These are phyloP conservation scores for Hormiphora californensis DNA, from an alignment of 37 sponge, comb jelly and placozoan genomes.

Conservation along the genomic window DNA sequence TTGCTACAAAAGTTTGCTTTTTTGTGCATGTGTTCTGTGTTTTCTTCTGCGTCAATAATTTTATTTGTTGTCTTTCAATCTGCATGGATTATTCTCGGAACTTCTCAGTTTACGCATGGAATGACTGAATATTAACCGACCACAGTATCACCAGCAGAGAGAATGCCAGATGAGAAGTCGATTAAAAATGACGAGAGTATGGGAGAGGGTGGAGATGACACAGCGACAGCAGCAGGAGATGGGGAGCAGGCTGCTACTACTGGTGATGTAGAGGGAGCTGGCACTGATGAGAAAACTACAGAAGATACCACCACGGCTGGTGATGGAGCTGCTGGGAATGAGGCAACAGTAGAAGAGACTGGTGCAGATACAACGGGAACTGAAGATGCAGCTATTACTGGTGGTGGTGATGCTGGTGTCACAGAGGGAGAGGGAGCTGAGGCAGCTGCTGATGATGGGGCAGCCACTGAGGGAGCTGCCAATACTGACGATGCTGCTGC, in stretches of 20 bases:
- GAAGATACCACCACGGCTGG: neutral
- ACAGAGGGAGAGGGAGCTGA: slow-evolving; percentile 18
- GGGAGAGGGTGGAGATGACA: neutral
- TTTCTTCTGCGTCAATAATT: too few relatives aligned
- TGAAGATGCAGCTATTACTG: neutral
- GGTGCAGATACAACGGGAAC: neutral
- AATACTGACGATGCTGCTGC: neutral
- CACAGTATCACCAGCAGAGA: neutral
- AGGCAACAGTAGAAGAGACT: slow-evolving; percentile 1
- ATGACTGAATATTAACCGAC: too few relatives aligned
- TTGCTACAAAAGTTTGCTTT: too few relatives aligned
- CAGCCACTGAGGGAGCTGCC: slow-evolving; percentile 9
- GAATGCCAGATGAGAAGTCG: slow-evolving; percentile 27
- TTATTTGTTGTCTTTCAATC: too few relatives aligned
- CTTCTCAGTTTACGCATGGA: too few relatives aligned
- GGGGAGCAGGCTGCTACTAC: neutral
- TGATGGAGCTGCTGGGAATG: neutral
- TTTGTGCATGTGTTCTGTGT: too few relatives aligned
- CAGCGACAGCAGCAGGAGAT: neutral
- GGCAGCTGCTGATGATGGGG: slow-evolving; percentile 14
- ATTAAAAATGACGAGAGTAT: neutral
- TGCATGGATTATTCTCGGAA: too few relatives aligned
- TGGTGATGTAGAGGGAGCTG: neutral
- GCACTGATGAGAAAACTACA: neutral
- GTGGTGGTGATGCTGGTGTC: neutral